Evolutionary conservation across 2,113 vertebrate genomes (phyloP).

Genomic region (Ibidorhyncha struthersii): DNA sequence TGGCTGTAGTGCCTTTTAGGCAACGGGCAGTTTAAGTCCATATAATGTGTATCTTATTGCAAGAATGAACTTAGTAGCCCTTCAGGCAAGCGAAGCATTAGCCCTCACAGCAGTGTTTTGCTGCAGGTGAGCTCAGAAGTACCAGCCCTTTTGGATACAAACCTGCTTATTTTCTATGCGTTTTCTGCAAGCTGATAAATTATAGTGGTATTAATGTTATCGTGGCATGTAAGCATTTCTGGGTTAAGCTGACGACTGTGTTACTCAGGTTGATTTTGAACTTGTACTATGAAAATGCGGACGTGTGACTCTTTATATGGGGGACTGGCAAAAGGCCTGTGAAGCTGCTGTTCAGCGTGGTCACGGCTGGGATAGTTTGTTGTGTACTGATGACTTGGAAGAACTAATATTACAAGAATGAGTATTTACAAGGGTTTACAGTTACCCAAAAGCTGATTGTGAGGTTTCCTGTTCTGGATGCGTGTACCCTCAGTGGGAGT

Average conservation of each 20-base stretch:
- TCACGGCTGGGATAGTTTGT: background rate
- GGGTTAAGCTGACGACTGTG: background rate
- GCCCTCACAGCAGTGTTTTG: background rate
- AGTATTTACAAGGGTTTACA: background rate
- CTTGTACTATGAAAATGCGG: background rate
- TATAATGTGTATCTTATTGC: background rate
- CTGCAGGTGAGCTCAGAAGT: background rate
- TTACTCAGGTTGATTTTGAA: background rate
- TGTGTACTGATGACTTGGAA: background rate
- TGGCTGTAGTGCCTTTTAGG: background rate
- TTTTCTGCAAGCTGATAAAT: background rate
- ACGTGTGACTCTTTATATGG: rapidly evolving
- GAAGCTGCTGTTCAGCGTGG: rapidly evolving
- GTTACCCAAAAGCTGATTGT: background rate
- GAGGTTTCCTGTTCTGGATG: background rate
- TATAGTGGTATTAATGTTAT: background rate
- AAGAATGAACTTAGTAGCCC: background rate
- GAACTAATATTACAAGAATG: background rate
- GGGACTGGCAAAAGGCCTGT: background rate
- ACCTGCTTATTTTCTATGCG: background rate
- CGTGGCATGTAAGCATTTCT: background rate
- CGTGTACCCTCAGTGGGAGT: background rate
- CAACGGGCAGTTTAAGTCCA: background rate
- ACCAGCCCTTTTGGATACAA: background rate
- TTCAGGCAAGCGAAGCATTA: background rate